Evolutionary conservation across 2,888 invertebrate genomes (phyloP).

Genomic region (Sesia apiformis): DNA sequence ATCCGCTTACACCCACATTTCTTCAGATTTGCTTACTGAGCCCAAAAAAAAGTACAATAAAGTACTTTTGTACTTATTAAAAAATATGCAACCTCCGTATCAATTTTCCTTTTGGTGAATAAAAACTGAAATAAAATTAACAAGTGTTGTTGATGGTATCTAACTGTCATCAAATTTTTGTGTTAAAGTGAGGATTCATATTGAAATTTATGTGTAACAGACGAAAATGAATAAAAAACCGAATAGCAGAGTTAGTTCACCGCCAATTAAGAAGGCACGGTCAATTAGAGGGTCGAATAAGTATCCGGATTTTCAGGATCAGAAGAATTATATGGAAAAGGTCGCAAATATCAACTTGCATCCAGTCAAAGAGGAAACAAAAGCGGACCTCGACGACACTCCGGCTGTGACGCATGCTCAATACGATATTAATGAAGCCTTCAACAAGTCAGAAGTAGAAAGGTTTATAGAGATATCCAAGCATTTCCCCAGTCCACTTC

Average conservation of each 20-base stretch:
- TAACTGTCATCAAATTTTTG: not conserved
- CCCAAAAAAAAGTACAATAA: too few relatives aligned
- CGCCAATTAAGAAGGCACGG: not conserved
- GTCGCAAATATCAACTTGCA: constrained; percentile 8
- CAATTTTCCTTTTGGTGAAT: too few relatives aligned
- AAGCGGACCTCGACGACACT: constrained; percentile 24
- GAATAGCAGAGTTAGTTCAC: not conserved
- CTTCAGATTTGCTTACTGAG: too few relatives aligned
- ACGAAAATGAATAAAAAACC: not conserved
- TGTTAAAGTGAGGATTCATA: not conserved
- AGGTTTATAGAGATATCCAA: constrained; percentile 60
- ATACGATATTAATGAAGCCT: constrained; percentile 21
- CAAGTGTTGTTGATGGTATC: not conserved
- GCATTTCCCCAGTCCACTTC: constrained; percentile 54
- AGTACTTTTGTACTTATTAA: too few relatives aligned
- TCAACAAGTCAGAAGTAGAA: constrained; percentile 39
- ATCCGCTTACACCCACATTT: too few relatives aligned
- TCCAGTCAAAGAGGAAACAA: constrained; percentile 29
- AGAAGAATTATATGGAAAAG: not conserved
- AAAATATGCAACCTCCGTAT: too few relatives aligned
- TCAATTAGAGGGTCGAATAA: not conserved
- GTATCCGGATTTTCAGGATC: not conserved
- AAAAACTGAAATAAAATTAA: too few relatives aligned
- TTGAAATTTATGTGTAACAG: not conserved
- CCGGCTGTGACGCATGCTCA: constrained; percentile 12